Base-by-base conservation (phyloP, 2,888 invertebrate genomes). In the Leucozona laternaria region DNA sequence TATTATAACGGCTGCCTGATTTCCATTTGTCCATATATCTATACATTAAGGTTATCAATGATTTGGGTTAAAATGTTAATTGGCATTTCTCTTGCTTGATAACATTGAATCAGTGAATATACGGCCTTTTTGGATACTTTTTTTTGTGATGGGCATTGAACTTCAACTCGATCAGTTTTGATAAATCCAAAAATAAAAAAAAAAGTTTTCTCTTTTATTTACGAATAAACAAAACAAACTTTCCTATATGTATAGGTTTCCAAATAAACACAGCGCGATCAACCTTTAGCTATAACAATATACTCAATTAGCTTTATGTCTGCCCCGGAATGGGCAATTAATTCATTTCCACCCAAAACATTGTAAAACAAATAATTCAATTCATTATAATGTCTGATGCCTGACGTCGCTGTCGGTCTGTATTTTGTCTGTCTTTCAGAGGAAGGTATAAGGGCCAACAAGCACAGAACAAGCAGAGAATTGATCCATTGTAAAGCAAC, bases 251-350 rank as follows among this genome's bases (percentile, higher is more conserved):
- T 4, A 5, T 6, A 28, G 6, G 6, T 28, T 5, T 60, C 55
- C 62, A 79, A 70, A 62, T n/a, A 64, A 64, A 62, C 34, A 45
- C 22, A 22, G 20, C 20, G 7, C 70, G 13, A 75, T 80, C 66
- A 72, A 45, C 50, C 76, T 71, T 34, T 25, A 55, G 45, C 62
- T 34, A n/a, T 10, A 57, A 84, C 84, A 84, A 76, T 81, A 57
- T 22, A 68, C 68, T 68, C 77, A 85, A 81, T 85, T 85, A 81
- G 72, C 81, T 72, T 72, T 62, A 77, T 28, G n/a, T 64, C 17
- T 28, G n/a, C n/a, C 11, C 58, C 15, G 50, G 22, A 60, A 57
- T 40, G 60, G 68, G 58, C 70, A 85, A 85, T 81, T 85, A 85
- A 85, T 85, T 80, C 71, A 80, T 80, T 45, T 76, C 72, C 50